Evolutionary conservation across 2,888 invertebrate genomes (phyloP).

Genomic region (Thymelicus lineola): DNA sequence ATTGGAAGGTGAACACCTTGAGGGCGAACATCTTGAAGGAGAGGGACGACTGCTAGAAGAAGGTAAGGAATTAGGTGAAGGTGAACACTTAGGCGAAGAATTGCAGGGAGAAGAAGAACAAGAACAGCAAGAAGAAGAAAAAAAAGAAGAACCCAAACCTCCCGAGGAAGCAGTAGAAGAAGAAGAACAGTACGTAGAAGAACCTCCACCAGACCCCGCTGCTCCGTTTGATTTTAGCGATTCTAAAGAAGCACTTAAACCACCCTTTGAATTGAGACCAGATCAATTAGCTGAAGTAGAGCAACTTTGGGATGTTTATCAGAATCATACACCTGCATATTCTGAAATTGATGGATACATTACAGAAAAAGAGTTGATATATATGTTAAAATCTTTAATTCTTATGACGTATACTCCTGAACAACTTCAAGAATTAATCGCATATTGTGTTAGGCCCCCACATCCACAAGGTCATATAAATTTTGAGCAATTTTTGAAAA

Average conservation of each 20-base stretch:
- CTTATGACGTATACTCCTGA: conserved; percentile 73
- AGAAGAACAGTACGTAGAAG: conserved; percentile 62
- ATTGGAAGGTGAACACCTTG: conserved; percentile 48
- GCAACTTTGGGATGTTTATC: conserved; percentile 71
- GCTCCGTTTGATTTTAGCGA: conserved; percentile 72
- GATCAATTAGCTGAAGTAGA: conserved; percentile 75
- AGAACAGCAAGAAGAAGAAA: conserved; percentile 42
- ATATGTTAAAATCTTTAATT: conserved; percentile 71
- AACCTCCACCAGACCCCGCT: conserved; percentile 73
- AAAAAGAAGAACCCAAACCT: conserved; percentile 49
- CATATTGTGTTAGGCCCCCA: conserved; percentile 68
- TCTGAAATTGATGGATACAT: conserved; percentile 68
- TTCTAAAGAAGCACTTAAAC: conserved; percentile 68
- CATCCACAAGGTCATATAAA: conserved; percentile 70
- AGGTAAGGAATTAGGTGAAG: conserved; percentile 48
- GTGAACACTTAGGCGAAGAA: conserved; percentile 41
- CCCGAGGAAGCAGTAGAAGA: conserved; percentile 57
- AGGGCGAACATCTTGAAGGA: conserved; percentile 48
- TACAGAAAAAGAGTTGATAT: conserved; percentile 72
- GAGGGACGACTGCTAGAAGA: conserved; percentile 47
- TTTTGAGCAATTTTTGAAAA: conserved; percentile 72
- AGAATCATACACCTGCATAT: conserved; percentile 75
- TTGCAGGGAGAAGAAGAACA: conserved; percentile 50
- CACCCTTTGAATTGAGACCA: conserved; percentile 66
- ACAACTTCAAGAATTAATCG: conserved; percentile 70